Conservation (phyloP, 2,888 invertebrate genomes). For the Limenitis camilla region DNA sequence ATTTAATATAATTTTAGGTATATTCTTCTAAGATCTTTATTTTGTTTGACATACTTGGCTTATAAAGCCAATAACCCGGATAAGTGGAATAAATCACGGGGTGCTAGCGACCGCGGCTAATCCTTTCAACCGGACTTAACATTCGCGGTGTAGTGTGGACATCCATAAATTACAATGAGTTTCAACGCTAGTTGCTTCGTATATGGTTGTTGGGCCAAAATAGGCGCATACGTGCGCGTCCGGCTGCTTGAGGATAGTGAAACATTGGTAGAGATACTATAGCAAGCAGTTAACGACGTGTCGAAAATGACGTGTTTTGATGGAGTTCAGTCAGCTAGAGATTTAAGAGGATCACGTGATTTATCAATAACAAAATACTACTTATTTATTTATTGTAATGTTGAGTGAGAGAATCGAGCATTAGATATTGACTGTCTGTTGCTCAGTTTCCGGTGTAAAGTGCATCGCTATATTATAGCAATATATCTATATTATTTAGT, state of each 20-base stretch:
- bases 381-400: too few species aligned
- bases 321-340: too few species aligned
- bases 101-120: slow-evolving; percentile 38
- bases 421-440: too few species aligned
- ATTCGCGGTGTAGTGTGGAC: slow-evolving; percentile 50
- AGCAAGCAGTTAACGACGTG: background rate
- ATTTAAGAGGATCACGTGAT: too few species aligned
- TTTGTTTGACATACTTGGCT: background rate
- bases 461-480: background rate
- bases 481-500: slow-evolving; percentile 5
- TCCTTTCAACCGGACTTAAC: slow-evolving; percentile 58
- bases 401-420: too few species aligned
- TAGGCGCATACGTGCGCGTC: slow-evolving; percentile 38
- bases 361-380: too few species aligned
- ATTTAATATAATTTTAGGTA: too few species aligned
- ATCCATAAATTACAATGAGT: slow-evolving; percentile 68
- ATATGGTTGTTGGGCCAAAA: slow-evolving; percentile 37
- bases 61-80: slow-evolving; percentile 22
- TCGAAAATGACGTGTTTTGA: too few species aligned
- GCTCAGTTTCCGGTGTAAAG: too few species aligned
- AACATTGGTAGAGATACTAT: slow-evolving; percentile 18
- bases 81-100: slow-evolving; percentile 26
- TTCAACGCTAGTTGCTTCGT: slow-evolving; percentile 31
- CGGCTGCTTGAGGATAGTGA: slow-evolving; percentile 26
- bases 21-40: too few species aligned